phyloP scores from a whole-genome alignment of 2,888 invertebrate genomes.

The Sarcophaga subvicina region DNA sequence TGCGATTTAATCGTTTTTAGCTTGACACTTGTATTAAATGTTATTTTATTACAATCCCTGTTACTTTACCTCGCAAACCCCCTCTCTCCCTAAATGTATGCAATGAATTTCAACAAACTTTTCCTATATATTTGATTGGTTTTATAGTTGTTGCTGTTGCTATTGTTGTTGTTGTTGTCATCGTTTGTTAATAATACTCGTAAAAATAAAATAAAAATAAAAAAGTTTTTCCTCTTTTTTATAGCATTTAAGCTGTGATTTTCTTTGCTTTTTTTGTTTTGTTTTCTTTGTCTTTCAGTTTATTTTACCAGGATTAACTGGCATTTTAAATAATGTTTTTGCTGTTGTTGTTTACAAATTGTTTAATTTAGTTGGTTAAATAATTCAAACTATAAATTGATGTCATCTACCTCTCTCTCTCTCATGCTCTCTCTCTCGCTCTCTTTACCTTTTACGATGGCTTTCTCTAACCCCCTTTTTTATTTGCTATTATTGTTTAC shows the following conservation, averaged over 20 bases:
- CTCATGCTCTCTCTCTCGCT: background rate
- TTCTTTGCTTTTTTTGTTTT: background rate
- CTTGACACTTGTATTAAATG: slow-evolving; percentile 67
- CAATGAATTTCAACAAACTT: slow-evolving; percentile 10
- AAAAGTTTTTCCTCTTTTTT: slow-evolving; percentile 1
- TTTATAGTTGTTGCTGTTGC: slow-evolving; percentile 23
- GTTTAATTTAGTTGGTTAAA: slow-evolving; percentile 45
- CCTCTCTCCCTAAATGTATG: background rate
- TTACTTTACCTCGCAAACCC: background rate
- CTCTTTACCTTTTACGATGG: background rate
- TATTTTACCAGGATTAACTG: slow-evolving; percentile 46
- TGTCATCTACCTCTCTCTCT: background rate
- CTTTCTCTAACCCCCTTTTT: background rate
- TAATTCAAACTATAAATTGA: slow-evolving; percentile 21
- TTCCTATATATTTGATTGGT: slow-evolving; percentile 35
- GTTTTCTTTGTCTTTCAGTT: background rate
- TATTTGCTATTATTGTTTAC: slow-evolving; percentile 19
- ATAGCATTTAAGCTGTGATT: slow-evolving; percentile 13
- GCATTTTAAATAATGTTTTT: background rate
- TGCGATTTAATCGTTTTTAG: slow-evolving; percentile 51
- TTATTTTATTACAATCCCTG: slow-evolving; percentile 48
- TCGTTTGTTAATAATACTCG: background rate
- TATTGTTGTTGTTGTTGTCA: slow-evolving; percentile 7
- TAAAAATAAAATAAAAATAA: slow-evolving; percentile 48
- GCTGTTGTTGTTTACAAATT: slow-evolving; percentile 13